These are phyloP conservation scores for Nesidiocoris tenuis DNA, from an alignment of 2,888 invertebrate genomes.

Conservation along the genomic window DNA sequence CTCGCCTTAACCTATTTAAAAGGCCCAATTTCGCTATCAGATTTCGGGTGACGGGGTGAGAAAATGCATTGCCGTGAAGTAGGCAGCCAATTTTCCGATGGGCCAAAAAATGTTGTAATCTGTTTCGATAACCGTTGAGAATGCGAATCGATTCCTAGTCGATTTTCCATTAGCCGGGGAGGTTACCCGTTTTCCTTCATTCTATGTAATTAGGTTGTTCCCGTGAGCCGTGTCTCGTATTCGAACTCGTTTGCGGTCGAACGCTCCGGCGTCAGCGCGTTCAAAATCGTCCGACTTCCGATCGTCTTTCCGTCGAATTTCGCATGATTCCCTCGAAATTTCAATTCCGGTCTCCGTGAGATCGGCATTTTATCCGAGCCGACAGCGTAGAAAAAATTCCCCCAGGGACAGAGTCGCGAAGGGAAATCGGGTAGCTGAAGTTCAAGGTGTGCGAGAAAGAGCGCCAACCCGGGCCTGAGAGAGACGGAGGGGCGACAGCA, in stretches of 20 bases:
- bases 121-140: too few species aligned
- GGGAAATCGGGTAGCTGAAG: background rate
- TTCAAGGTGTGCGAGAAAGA: background rate
- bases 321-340: too few species aligned
- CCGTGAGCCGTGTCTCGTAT: background rate
- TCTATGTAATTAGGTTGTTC: slow-evolving; percentile 18
- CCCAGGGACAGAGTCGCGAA: too few species aligned
- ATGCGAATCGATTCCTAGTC: background rate
- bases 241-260: background rate
- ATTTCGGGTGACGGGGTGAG: too few species aligned
- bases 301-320: too few species aligned
- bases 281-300: background rate
- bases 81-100: too few species aligned
- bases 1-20: too few species aligned
- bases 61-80: too few species aligned
- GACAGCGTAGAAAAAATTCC: too few species aligned
- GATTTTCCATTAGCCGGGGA: background rate
- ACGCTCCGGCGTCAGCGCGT: background rate
- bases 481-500: slow-evolving; percentile 22
- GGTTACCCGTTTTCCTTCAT: slow-evolving; percentile 20
- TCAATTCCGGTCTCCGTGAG: background rate
- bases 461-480: slow-evolving; percentile 13
- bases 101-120: too few species aligned
- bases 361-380: background rate
- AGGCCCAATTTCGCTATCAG: too few species aligned